Conservation (phyloP, 2,888 invertebrate species). For the Cybosia mesomella region DNA sequence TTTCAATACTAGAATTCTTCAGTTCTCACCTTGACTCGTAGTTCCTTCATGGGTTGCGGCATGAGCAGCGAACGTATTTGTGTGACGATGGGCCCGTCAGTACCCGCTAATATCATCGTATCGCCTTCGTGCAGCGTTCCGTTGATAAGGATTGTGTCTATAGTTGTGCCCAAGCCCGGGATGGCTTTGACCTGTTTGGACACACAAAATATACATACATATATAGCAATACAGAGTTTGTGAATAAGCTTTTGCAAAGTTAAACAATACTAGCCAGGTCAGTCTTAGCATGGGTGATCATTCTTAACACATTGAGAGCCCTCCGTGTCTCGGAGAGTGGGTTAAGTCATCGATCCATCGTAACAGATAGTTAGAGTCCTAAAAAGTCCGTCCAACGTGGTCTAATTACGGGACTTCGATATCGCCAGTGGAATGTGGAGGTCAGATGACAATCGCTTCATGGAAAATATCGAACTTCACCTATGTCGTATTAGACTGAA, state of each 20-base stretch:
- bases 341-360: too few relatives aligned
- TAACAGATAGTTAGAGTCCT: too few relatives aligned
- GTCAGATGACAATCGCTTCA: too few relatives aligned
- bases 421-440: too few relatives aligned
- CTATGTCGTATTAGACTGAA: too few relatives aligned
- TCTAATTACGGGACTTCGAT: too few relatives aligned
- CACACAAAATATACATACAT: neutral
- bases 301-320: too few relatives aligned
- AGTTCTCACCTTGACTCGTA: slow-evolving; percentile 95
- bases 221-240: neutral
- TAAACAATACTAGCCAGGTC: neutral
- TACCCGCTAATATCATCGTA: slow-evolving; percentile 97
- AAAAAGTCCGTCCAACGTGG: too few relatives aligned
- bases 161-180: slow-evolving; percentile 98
- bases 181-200: slow-evolving; percentile 95
- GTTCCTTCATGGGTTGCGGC: slow-evolving; percentile 99
- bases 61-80: slow-evolving; percentile 98
- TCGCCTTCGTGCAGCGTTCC: slow-evolving; percentile 97
- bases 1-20: neutral
- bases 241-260: too few relatives aligned
- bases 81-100: slow-evolving; percentile 99
- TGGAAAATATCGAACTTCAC: too few relatives aligned
- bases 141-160: slow-evolving; percentile 99
- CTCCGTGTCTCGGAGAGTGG: too few relatives aligned
- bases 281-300: too few relatives aligned